Percentiles rank a stretch among this genome's conserved stretches.
Conservation (phyloP, 2,797 vertebrate genomes). For the Melanotaenia maccullochi region DNA sequence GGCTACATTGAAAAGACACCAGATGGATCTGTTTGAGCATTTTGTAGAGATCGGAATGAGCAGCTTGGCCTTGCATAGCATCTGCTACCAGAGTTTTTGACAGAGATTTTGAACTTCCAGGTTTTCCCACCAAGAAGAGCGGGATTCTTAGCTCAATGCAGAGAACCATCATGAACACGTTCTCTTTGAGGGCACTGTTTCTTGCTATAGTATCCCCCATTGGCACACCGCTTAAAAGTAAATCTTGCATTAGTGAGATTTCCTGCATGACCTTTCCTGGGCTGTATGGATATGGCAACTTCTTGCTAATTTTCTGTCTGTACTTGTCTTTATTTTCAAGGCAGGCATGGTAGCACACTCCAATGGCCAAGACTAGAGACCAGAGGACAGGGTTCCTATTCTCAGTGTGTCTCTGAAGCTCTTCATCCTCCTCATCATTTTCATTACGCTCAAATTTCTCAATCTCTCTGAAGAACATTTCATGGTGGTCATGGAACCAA, state of each 20-base stretch:
- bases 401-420: not conserved
- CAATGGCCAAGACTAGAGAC: conserved; percentile 90
- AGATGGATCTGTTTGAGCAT: conserved; percentile 92
- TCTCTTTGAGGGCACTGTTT: conserved; percentile 94
- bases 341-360: conserved; percentile 95
- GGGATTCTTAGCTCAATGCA: conserved; percentile 96
- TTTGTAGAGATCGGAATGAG: conserved; percentile 90
- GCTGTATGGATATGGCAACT: conserved; percentile 76
- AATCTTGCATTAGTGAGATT: conserved; percentile 89
- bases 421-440: conserved; percentile 32
- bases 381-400: conserved; percentile 82
- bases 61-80: conserved; percentile 95
- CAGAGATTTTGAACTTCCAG: conserved; percentile 97
- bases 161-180: conserved; percentile 98
- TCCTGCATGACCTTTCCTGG: conserved; percentile 83
- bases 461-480: conserved; percentile 81
- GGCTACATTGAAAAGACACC: conserved; percentile 98
- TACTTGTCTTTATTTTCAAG: conserved; percentile 88
- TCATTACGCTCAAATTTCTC: conserved; percentile 50
- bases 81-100: conserved; percentile 96
- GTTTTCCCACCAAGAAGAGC: conserved; percentile 96
- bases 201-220: conserved; percentile 90
- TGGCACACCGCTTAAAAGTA: conserved; percentile 87
- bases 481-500: conserved; percentile 87
- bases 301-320: conserved; percentile 77